These are phyloP conservation scores for Odontamblyopus rebecca DNA, from an alignment of 2,797 vertebrate species.

Conservation along the genomic window DNA sequence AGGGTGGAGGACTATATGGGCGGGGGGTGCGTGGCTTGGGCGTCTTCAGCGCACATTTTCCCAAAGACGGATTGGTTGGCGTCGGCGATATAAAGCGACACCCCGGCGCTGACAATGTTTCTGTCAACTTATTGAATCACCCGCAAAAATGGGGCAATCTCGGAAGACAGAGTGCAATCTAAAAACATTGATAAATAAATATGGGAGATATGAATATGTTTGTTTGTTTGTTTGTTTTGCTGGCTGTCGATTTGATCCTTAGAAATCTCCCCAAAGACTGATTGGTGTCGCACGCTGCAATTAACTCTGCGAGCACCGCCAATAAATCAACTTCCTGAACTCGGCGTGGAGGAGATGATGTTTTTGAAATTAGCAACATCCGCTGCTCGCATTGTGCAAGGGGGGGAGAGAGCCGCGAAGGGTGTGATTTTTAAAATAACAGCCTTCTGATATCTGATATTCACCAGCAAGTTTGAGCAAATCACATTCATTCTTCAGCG, in stretches of 20 bases:
- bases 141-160: slow-evolving; percentile 73
- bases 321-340: slow-evolving; percentile 98
- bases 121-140: slow-evolving; percentile 81
- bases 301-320: slow-evolving; percentile 88
- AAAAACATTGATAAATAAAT: slow-evolving; percentile 82
- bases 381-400: slow-evolving; percentile 78
- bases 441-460: slow-evolving; percentile 67
- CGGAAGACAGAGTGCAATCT: slow-evolving; percentile 68
- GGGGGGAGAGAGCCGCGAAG: background rate
- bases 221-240: slow-evolving; percentile 79
- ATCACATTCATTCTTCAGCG: slow-evolving; percentile 76
- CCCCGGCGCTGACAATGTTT: slow-evolving; percentile 75
- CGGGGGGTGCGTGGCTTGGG: slow-evolving; percentile 35
- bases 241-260: slow-evolving; percentile 72
- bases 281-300: slow-evolving; percentile 87
- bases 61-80: slow-evolving; percentile 73
- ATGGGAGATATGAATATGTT: slow-evolving; percentile 76
- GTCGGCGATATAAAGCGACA: slow-evolving; percentile 68
- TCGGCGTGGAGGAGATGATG: slow-evolving; percentile 87
- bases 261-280: slow-evolving; percentile 74
- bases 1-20: slow-evolving; percentile 41
- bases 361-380: slow-evolving; percentile 93
- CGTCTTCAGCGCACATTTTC: slow-evolving; percentile 66
- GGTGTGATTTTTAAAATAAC: slow-evolving; percentile 63
- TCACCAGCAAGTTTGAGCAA: slow-evolving; percentile 78